Evolutionary conservation across 2,113 vertebrate species (phyloP).

Genomic region (Bufo bufo): DNA sequence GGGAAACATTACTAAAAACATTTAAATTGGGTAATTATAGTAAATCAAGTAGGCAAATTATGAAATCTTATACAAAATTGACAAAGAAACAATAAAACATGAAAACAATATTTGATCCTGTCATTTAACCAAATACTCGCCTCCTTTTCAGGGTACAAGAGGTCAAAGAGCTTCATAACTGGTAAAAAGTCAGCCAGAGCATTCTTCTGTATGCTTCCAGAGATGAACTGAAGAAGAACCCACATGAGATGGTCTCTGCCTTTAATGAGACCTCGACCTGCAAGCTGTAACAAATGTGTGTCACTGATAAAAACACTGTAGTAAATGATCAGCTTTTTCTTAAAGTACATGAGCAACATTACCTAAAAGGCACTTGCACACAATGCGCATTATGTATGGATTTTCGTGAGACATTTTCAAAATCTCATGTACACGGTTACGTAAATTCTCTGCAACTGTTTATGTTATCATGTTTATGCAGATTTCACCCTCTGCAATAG

Average conservation of each 20-base stretch:
- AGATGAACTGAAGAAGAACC: conserved; percentile 98
- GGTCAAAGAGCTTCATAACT: conserved; percentile 98
- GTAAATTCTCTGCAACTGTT: too few species aligned
- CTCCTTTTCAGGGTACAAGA: conserved; percentile 97
- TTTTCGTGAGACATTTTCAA: too few species aligned
- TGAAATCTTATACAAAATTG: too few species aligned
- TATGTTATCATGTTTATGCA: too few species aligned
- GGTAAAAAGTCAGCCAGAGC: conserved; percentile 95
- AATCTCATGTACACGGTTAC: too few species aligned
- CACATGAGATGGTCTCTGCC: conserved; percentile 98
- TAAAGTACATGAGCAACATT: background rate
- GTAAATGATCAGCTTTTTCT: background rate
- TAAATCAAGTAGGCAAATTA: too few species aligned
- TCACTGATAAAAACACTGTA: background rate
- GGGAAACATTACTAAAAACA: background rate
- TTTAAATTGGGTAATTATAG: background rate
- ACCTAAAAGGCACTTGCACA: too few species aligned
- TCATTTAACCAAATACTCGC: conserved; percentile 69
- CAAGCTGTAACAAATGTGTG: conserved; percentile 80
- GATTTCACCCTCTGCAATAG: too few species aligned
- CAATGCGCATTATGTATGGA: too few species aligned
- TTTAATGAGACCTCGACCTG: conserved; percentile 96
- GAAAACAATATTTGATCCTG: too few species aligned
- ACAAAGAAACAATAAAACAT: too few species aligned
- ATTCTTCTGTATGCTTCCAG: conserved; percentile 98